phyloP scores from a whole-genome alignment of 2,797 vertebrate species.

The Scarus forsteni region DNA sequence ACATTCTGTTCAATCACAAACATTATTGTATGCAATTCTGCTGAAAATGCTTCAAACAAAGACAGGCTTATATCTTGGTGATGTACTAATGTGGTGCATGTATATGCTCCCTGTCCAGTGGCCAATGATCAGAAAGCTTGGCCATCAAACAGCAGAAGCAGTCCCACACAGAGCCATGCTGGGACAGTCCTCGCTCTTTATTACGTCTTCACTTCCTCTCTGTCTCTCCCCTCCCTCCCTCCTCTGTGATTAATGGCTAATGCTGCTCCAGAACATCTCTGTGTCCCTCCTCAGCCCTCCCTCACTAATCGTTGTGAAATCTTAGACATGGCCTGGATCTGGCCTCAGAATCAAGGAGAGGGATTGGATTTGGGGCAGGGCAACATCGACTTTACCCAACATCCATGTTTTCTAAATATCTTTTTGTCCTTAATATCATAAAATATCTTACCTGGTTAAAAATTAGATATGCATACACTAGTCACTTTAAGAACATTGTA shows the following conservation, averaged over 20 bases:
- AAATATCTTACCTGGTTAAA: too few relatives aligned
- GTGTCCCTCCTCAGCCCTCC: conserved; percentile 80
- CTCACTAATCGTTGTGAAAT: conserved; percentile 82
- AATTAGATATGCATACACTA: too few relatives aligned
- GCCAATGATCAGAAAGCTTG: conserved; percentile 11
- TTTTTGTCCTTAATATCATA: background rate
- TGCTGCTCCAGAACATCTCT: conserved; percentile 82
- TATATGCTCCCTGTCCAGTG: background rate
- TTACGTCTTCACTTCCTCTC: conserved; percentile 23
- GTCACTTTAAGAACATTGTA: too few relatives aligned
- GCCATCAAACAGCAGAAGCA: conserved; percentile 45
- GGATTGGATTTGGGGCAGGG: conserved; percentile 7
- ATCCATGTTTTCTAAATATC: conserved; percentile 23
- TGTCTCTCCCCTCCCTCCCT: conserved; percentile 26
- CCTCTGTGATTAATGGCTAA: conserved; percentile 83
- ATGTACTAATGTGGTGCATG: conserved; percentile 2
- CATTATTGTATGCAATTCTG: conserved; percentile 25
- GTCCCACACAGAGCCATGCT: conserved; percentile 57
- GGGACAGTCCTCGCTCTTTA: conserved; percentile 35
- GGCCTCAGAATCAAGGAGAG: conserved; percentile 27
- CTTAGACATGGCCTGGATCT: conserved; percentile 80
- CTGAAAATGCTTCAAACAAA: conserved; percentile 10
- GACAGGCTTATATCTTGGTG: background rate
- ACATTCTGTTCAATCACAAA: conserved; percentile 53
- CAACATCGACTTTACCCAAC: conserved; percentile 14